Evolutionary conservation across 2,888 invertebrate species (phyloP).

Genomic region (Orthosia gothica): DNA sequence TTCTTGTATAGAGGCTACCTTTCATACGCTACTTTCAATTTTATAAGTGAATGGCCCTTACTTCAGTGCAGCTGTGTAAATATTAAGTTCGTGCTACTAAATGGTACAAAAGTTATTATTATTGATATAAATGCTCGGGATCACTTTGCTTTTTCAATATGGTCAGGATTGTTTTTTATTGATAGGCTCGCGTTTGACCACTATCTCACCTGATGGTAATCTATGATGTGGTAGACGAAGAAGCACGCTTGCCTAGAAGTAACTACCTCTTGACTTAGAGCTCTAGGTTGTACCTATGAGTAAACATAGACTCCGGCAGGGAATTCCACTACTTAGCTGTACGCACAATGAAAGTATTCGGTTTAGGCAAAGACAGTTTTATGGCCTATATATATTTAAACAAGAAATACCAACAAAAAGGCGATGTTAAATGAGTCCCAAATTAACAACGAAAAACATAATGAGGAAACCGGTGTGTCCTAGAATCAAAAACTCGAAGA

Average conservation of each 20-base stretch:
- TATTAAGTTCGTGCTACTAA: slow-evolving; percentile 14
- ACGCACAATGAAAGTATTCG: too few species aligned
- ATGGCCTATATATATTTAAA: background rate
- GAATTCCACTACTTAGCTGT: too few species aligned
- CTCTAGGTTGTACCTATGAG: too few species aligned
- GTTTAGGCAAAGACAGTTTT: too few species aligned
- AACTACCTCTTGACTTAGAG: too few species aligned
- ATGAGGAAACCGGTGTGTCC: background rate
- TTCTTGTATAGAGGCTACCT: background rate
- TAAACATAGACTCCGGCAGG: too few species aligned
- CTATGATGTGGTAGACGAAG: too few species aligned
- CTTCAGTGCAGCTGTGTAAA: slow-evolving; percentile 16
- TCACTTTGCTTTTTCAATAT: background rate
- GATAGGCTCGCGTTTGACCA: too few species aligned
- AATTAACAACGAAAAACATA: too few species aligned
- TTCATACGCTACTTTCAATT: slow-evolving; percentile 16
- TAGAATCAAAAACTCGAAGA: background rate
- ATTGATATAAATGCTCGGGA: slow-evolving; percentile 16
- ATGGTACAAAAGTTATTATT: background rate
- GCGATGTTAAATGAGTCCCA: too few species aligned
- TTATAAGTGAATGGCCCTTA: slow-evolving; percentile 19
- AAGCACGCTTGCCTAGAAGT: too few species aligned
- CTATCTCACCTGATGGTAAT: too few species aligned
- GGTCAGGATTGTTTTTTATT: background rate
- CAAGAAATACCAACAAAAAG: background rate